Percentiles rank a stretch among this genome's conserved stretches.
Evolutionary conservation across 1,140 invertebrate genomes (phyloP).

Genomic region (Drosophila pectinifera): DNA sequence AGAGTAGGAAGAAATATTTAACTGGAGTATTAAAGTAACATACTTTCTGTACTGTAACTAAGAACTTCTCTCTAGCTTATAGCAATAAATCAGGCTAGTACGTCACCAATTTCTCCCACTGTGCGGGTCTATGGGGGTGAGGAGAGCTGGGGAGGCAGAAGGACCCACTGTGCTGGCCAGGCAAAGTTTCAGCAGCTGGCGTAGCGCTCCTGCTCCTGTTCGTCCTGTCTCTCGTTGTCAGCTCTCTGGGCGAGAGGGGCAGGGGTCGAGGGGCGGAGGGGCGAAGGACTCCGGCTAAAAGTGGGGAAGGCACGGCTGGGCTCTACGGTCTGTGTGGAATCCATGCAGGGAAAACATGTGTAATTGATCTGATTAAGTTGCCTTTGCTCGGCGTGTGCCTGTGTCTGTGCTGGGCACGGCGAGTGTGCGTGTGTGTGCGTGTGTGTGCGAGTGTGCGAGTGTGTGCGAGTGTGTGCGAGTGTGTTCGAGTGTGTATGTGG

Average conservation of each 20-base stretch:
- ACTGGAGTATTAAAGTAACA: too few relatives aligned
- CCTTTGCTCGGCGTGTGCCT: slow-evolving; percentile 61
- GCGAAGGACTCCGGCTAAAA: slow-evolving; percentile 6
- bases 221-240: slow-evolving; percentile 31
- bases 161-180: slow-evolving; percentile 24
- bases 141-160: background rate
- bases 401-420: background rate
- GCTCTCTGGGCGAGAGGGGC: slow-evolving; percentile 1
- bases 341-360: slow-evolving; percentile 82
- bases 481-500: too few relatives aligned
- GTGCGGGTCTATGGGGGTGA: slow-evolving; percentile 1
- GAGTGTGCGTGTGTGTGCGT: slow-evolving; percentile 20
- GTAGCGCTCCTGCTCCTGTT: slow-evolving; percentile 29
- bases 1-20: background rate
- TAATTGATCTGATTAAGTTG: slow-evolving; percentile 83
- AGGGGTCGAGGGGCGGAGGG: background rate
- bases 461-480: too few relatives aligned
- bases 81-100: background rate
- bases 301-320: background rate
- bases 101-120: slow-evolving; percentile 10
- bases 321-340: slow-evolving; percentile 56
- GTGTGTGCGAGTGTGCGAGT: slow-evolving; percentile 15
- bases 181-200: slow-evolving; percentile 54
- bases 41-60: too few relatives aligned
- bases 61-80: too few relatives aligned